Percentiles rank a stretch among this genome's conserved stretches.
phyloP scores from a whole-genome alignment of 2,888 invertebrate genomes.

The Uropetala carovei region DNA sequence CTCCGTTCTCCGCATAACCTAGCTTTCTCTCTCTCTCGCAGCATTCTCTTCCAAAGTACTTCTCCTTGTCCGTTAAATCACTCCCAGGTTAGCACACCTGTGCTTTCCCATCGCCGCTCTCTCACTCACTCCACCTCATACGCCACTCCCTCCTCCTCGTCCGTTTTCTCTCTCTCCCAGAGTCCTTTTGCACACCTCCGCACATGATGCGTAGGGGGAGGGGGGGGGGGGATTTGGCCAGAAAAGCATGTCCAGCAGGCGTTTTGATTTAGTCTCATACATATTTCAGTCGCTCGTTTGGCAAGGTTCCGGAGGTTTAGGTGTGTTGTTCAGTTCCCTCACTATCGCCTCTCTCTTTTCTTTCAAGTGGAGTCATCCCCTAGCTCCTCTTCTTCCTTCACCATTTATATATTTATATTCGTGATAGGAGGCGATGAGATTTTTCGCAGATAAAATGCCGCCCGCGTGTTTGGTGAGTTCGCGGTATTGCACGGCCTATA shows the following conservation, averaged over 20 bases:
- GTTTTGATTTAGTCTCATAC: constrained; percentile 62
- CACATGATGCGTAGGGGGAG: not conserved
- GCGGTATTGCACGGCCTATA: constrained; percentile 47
- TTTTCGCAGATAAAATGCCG: not conserved
- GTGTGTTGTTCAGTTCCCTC: constrained; percentile 27
- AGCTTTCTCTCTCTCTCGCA: not conserved
- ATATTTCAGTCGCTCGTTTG: constrained; percentile 54
- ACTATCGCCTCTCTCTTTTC: constrained; percentile 7
- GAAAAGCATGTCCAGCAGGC: constrained; percentile 53
- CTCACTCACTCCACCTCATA: constrained; percentile 13
- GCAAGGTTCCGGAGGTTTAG: not conserved
- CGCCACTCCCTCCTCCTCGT: not conserved
- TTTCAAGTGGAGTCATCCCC: not conserved
- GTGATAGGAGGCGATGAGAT: constrained; percentile 39
- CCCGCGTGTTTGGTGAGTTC: not conserved
- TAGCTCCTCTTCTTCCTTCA: too few species aligned
- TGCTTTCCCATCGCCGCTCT: constrained; percentile 19
- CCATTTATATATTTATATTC: constrained; percentile 51
- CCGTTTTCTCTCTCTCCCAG: not conserved
- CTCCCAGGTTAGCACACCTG: constrained; percentile 45
- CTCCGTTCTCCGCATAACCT: not conserved
- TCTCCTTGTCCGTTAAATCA: constrained; percentile 51
- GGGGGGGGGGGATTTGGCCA: not conserved
- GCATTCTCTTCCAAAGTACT: constrained; percentile 40
- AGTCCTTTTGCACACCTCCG: constrained; percentile 21